These are phyloP conservation scores for Brachionus paranguensis DNA, from an alignment of 1,140 invertebrate genomes.

Conservation along the genomic window DNA sequence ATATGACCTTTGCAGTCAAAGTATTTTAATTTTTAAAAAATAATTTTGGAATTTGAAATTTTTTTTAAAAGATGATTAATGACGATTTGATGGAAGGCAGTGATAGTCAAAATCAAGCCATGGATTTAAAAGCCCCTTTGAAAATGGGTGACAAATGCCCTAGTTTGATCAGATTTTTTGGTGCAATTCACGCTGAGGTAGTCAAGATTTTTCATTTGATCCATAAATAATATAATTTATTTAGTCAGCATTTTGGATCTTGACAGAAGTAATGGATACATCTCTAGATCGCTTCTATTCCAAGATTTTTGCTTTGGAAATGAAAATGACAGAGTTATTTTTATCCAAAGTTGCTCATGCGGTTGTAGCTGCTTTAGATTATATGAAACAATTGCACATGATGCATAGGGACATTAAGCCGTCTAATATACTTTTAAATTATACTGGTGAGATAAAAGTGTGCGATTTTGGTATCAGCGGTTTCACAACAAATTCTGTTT, in stretches of 20 bases:
- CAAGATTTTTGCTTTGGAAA: background rate
- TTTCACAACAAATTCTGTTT: background rate
- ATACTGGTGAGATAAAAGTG: constrained; percentile 54
- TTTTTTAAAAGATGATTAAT: background rate
- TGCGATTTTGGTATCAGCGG: constrained; percentile 57
- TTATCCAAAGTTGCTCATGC: constrained; percentile 50
- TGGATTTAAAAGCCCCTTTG: constrained; percentile 17
- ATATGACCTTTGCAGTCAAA: constrained; percentile 25
- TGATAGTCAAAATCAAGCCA: background rate
- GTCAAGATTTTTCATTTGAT: background rate
- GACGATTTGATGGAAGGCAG: background rate
- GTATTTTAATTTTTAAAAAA: background rate
- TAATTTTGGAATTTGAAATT: background rate
- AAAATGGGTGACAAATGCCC: background rate
- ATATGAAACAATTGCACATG: constrained; percentile 56
- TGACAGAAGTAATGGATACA: constrained; percentile 35
- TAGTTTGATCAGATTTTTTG: constrained; percentile 8
- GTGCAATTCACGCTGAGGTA: constrained; percentile 15
- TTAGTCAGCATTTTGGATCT: background rate
- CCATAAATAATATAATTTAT: background rate
- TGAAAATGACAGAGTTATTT: constrained; percentile 48
- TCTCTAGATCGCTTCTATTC: constrained; percentile 14
- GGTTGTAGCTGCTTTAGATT: constrained; percentile 54
- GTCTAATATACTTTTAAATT: constrained; percentile 57
- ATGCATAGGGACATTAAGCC: constrained; percentile 59